These are phyloP conservation scores for Amphimallon solstitiale DNA, from an alignment of 2,888 invertebrate genomes.

Conservation along the genomic window DNA sequence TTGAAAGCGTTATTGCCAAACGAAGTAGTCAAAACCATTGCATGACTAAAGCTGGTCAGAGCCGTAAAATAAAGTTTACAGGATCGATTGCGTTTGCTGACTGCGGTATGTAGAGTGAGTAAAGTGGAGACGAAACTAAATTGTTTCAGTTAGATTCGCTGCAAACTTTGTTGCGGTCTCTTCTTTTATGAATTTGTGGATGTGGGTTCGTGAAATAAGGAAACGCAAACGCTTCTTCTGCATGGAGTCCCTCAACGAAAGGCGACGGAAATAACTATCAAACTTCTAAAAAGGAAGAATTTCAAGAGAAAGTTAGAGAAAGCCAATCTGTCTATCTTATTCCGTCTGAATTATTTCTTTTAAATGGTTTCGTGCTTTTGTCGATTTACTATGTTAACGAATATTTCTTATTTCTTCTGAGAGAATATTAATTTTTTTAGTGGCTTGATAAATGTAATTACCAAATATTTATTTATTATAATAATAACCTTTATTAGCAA, in stretches of 20 bases:
- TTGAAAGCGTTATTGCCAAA: no score
- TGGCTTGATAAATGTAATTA: no score
- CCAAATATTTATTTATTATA: no score
- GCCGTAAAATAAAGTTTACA: no score
- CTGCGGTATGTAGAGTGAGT: no score
- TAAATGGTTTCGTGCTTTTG: constrained; percentile 37
- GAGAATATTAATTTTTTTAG: no score
- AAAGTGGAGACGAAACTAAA: constrained; percentile 8
- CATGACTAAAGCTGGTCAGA: no score
- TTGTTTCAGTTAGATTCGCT: constrained; percentile 17
- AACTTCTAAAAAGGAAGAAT: constrained; percentile 36
- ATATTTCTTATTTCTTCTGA: no score
- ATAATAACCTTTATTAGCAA: no score
- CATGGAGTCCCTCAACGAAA: constrained; percentile 34
- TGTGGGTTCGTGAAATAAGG: constrained; percentile 15
- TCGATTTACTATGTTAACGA: no score
- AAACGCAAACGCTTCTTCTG: constrained; percentile 25
- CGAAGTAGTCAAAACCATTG: no score
- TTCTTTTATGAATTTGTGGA: constrained; percentile 15
- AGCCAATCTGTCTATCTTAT: constrained; percentile 46
- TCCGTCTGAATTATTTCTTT: constrained; percentile 44
- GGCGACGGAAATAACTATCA: constrained; percentile 41
- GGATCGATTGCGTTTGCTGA: no score
- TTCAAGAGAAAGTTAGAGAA: constrained; percentile 38
- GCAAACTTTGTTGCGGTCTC: constrained; percentile 26